A percentile compares a stretch with the other conserved stretches of the same genome.
These are phyloP conservation scores for Urophycis tenuis DNA, from an alignment of 2,797 vertebrate species.

Conservation along the genomic window DNA sequence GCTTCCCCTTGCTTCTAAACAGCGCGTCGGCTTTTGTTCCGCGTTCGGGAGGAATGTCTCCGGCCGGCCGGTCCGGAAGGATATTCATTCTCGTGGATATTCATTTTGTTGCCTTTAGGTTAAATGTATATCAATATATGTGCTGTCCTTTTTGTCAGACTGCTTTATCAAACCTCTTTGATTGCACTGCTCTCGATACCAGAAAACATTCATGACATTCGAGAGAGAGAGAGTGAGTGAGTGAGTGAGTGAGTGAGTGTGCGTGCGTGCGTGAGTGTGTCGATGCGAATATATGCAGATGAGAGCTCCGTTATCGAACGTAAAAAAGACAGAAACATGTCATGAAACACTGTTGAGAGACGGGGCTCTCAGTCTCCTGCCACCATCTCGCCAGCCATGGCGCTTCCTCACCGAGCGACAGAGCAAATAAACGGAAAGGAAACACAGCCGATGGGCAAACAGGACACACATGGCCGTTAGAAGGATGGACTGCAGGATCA, in stretches of 20 bases:
- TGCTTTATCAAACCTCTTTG: not conserved
- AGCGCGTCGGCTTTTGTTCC: not conserved
- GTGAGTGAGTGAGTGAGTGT: not conserved
- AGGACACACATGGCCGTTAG: slow-evolving; percentile 74
- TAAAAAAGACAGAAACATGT: not conserved
- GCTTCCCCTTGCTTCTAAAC: not conserved
- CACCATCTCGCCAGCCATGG: too few relatives aligned
- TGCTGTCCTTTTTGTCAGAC: not conserved
- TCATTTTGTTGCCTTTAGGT: not conserved
- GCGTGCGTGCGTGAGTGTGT: not conserved
- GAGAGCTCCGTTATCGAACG: not conserved
- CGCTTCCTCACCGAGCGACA: not conserved
- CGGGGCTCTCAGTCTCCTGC: not conserved
- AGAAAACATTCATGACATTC: not conserved
- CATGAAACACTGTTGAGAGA: not conserved
- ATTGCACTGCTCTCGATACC: not conserved
- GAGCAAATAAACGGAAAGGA: slow-evolving; percentile 44
- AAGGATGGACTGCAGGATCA: slow-evolving; percentile 57
- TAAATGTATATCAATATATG: not conserved
- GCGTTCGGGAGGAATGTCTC: not conserved
- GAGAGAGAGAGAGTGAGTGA: not conserved
- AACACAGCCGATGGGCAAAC: slow-evolving; percentile 56
- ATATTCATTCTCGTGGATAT: not conserved
- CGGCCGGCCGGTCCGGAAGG: not conserved
- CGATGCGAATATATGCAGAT: not conserved